A percentile compares a stretch with the other conserved stretches of the same genome.
Conservation (phyloP, 2,113 vertebrate species). For the Cyprinodon variegatus region DNA sequence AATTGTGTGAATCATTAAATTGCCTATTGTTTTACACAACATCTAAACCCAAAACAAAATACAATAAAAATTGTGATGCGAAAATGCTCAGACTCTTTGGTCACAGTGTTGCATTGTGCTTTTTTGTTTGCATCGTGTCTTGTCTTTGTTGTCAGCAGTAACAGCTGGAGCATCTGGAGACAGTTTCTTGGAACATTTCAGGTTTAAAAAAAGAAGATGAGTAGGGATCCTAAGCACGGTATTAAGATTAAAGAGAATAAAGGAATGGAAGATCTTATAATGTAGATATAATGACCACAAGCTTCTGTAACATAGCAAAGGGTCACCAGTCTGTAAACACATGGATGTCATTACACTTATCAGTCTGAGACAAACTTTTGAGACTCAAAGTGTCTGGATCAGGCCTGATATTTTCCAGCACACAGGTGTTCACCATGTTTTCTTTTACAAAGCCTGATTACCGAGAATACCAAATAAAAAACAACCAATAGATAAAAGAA, state of each 20-base stretch:
- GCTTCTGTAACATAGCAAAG: slow-evolving; percentile 54
- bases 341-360: slow-evolving; percentile 48
- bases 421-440: slow-evolving; percentile 74
- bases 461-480: slow-evolving; percentile 50
- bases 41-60: background rate
- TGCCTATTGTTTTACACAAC: background rate
- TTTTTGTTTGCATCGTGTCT: slow-evolving; percentile 10
- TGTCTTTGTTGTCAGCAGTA: slow-evolving; percentile 20
- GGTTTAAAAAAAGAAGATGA: slow-evolving; percentile 41
- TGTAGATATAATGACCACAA: slow-evolving; percentile 35
- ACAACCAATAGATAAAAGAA: background rate
- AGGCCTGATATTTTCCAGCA: slow-evolving; percentile 49
- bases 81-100: background rate
- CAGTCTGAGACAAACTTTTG: slow-evolving; percentile 38
- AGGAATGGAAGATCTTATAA: slow-evolving; percentile 48
- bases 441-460: slow-evolving; percentile 53
- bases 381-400: slow-evolving; percentile 43
- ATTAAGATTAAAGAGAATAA: slow-evolving; percentile 55
- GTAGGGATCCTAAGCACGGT: slow-evolving; percentile 41
- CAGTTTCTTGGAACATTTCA: slow-evolving; percentile 52
- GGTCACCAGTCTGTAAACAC: slow-evolving; percentile 41
- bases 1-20: background rate
- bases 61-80: background rate
- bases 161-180: slow-evolving; percentile 63
- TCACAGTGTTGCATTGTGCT: slow-evolving; percentile 2